Conservation (phyloP, 1,140 invertebrate species). For the Acromyrmex charruanus region DNA sequence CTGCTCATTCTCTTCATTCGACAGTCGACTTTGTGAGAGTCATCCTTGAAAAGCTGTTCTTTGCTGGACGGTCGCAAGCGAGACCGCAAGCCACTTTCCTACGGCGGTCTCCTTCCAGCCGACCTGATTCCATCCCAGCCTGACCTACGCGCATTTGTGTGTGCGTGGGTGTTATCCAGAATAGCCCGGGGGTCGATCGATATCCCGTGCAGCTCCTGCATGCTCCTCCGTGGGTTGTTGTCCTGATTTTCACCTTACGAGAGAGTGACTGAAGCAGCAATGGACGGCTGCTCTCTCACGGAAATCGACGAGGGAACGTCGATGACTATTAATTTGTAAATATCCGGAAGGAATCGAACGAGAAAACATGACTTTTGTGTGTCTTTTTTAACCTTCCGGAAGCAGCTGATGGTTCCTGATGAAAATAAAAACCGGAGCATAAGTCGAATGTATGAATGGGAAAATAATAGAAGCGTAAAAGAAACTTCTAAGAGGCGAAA, state of each 20-base stretch:
- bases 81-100: constrained; percentile 37
- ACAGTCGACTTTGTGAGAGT: background rate
- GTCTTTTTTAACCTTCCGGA: background rate
- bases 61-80: background rate
- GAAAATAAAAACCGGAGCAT: no score
- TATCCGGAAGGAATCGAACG: background rate
- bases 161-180: constrained; percentile 65
- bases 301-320: background rate
- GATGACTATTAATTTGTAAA: background rate
- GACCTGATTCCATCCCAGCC: constrained; percentile 67
- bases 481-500: background rate
- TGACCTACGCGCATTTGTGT: constrained; percentile 51
- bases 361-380: background rate
- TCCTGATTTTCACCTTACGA: constrained; percentile 71
- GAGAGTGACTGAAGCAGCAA: background rate
- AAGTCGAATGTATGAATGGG: no score
- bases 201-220: constrained; percentile 62
- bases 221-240: constrained; percentile 76
- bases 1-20: background rate
- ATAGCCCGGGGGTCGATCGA: constrained; percentile 73
- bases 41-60: background rate
- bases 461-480: no score
- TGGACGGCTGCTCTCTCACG: constrained; percentile 2
- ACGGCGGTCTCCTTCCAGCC: constrained; percentile 8
- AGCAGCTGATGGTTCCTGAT: no score